Conservation (phyloP, 2,113 vertebrate genomes). For the Sylvietta virens region DNA sequence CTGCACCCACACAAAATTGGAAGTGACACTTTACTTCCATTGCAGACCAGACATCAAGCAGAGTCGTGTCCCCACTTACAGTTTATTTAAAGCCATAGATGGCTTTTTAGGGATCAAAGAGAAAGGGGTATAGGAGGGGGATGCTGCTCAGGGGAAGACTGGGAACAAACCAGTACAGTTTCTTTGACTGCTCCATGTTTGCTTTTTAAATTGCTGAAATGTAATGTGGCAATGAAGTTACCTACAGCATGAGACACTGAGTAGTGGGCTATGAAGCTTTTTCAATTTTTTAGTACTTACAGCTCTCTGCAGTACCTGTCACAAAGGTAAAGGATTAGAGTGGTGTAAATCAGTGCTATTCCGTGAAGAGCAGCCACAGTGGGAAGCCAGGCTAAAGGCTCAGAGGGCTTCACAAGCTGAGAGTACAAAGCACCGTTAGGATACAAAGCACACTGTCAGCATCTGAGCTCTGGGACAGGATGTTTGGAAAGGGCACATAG, state of each 20-base stretch:
- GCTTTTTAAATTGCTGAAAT: neutral
- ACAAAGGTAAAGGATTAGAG: neutral
- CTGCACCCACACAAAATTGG: constrained; percentile 54
- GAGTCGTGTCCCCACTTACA: neutral
- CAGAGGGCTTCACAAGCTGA: neutral
- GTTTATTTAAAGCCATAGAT: constrained; percentile 48
- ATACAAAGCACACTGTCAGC: neutral
- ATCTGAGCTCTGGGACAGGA: neutral
- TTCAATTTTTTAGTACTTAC: neutral
- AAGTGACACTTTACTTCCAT: constrained; percentile 54
- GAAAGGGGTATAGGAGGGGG: neutral
- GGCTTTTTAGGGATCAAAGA: constrained; percentile 54
- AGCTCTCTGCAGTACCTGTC: neutral
- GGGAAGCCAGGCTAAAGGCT: neutral
- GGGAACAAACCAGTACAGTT: neutral
- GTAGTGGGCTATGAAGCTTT: neutral
- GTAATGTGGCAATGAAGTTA: neutral
- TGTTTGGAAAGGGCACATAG: neutral
- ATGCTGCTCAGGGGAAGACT: neutral
- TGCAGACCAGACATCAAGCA: constrained; percentile 48
- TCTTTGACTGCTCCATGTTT: neutral
- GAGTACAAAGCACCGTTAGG: neutral
- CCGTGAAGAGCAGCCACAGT: neutral
- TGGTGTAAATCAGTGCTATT: neutral
- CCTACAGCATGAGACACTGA: neutral